These are phyloP conservation scores for Baryphthengus martii DNA, from an alignment of 2,113 vertebrate genomes.

Conservation along the genomic window DNA sequence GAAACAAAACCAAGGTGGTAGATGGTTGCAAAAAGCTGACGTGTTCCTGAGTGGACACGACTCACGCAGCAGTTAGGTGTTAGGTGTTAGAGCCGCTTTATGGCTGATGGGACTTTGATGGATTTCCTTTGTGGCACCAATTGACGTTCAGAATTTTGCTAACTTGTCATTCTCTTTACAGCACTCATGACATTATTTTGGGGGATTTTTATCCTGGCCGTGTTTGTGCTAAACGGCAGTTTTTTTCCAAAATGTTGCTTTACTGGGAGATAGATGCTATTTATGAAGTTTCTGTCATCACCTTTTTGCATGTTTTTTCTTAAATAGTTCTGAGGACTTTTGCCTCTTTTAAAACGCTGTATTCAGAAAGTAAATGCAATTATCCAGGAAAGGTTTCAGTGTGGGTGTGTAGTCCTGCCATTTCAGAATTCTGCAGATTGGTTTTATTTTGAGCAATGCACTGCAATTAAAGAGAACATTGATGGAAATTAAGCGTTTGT, in stretches of 20 bases:
- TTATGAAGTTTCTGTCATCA: slow-evolving; percentile 14
- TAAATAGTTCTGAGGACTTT: slow-evolving; percentile 11
- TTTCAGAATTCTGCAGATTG: slow-evolving; percentile 47
- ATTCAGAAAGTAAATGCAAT: slow-evolving; percentile 49
- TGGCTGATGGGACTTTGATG: neutral
- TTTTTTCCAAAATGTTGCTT: neutral
- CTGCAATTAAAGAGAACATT: slow-evolving; percentile 50
- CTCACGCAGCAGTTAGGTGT: neutral
- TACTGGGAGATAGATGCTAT: neutral
- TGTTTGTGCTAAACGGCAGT: neutral
- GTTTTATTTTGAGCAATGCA: slow-evolving; percentile 55
- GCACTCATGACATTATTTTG: neutral
- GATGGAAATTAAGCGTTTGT: slow-evolving; percentile 39
- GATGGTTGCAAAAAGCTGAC: neutral
- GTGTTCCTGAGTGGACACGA: neutral
- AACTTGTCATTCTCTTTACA: neutral
- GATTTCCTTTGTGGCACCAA: slow-evolving; percentile 18
- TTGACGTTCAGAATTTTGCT: slow-evolving; percentile 27
- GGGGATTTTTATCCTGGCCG: neutral
- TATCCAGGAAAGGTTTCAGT: slow-evolving; percentile 16
- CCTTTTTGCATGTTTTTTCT: slow-evolving; percentile 11
- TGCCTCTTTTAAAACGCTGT: slow-evolving; percentile 11
- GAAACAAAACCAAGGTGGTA: neutral
- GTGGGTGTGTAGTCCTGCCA: slow-evolving; percentile 41
- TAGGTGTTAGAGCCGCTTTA: neutral